Conservation (phyloP, 2,888 invertebrate species). For the Lepidocyrtinus sp. region DNA sequence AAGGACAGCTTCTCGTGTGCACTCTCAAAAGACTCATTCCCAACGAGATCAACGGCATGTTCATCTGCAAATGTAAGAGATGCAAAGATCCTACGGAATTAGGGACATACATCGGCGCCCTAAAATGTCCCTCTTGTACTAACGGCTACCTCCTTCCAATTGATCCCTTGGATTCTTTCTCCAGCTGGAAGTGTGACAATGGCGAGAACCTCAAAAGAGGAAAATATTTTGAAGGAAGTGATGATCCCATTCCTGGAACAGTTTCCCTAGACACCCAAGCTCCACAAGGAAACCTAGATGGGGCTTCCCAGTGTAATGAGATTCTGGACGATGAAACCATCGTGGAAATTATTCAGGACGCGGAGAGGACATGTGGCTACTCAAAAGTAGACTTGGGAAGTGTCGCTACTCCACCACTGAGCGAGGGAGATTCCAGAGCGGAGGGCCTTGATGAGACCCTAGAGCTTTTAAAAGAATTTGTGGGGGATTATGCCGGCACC, state of each 20-base stretch:
- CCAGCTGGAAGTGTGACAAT: conserved; percentile 63
- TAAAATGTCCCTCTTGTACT: conserved; percentile 55
- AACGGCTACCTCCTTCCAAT: conserved; percentile 59
- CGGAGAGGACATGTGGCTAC: conserved; percentile 53
- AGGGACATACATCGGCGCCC: conserved; percentile 55
- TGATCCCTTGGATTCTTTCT: conserved; percentile 60
- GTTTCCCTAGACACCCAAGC: too few relatives aligned
- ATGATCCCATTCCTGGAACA: too few relatives aligned
- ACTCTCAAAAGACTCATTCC: conserved; percentile 62
- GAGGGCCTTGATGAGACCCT: conserved; percentile 39
- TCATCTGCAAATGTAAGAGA: conserved; percentile 59
- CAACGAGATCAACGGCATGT: conserved; percentile 63
- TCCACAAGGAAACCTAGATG: background rate
- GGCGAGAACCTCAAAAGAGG: background rate
- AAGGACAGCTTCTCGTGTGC: conserved; percentile 57
- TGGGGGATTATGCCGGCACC: conserved; percentile 43
- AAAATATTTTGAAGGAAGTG: background rate
- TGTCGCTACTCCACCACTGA: conserved; percentile 11
- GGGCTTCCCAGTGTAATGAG: conserved; percentile 28
- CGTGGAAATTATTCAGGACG: conserved; percentile 62
- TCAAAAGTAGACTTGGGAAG: conserved; percentile 38
- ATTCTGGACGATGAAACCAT: conserved; percentile 57
- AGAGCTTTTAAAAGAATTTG: conserved; percentile 59
- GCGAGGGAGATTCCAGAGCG: conserved; percentile 6
- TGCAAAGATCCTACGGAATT: conserved; percentile 60